Conservation (phyloP, 2,797 vertebrate genomes). For the Menidia menidia region DNA sequence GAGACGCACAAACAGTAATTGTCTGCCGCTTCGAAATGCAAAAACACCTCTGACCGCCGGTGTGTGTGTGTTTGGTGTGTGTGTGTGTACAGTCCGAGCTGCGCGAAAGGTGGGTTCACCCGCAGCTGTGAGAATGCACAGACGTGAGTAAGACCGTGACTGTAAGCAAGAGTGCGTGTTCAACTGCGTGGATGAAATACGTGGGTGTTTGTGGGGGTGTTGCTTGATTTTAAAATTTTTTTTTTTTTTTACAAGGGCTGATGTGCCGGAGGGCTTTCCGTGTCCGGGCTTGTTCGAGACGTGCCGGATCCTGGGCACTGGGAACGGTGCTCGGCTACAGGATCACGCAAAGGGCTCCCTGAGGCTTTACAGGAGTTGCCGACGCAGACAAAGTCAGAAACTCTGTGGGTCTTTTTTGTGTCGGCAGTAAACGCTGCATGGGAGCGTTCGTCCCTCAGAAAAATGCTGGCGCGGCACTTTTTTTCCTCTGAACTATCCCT, state of each 20-base stretch:
- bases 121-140: constrained; percentile 50
- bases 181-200: constrained; percentile 39
- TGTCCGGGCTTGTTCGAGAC: constrained; percentile 79
- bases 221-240: constrained; percentile 45
- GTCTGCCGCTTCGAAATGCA: constrained; percentile 45
- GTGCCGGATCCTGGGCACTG: constrained; percentile 48
- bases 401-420: constrained; percentile 51
- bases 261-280: constrained; percentile 67
- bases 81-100: constrained; percentile 26
- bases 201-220: constrained; percentile 75
- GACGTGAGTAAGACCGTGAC: constrained; percentile 63
- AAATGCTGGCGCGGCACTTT: constrained; percentile 63
- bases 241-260: constrained; percentile 52
- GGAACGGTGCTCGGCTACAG: constrained; percentile 60
- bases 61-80: constrained; percentile 2
- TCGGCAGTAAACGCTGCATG: constrained; percentile 57
- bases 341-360: constrained; percentile 67
- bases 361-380: constrained; percentile 70
- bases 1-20: constrained; percentile 61
- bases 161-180: constrained; percentile 50
- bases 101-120: constrained; percentile 39
- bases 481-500: constrained; percentile 32
- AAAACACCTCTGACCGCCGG: constrained; percentile 59
- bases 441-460: constrained; percentile 59
- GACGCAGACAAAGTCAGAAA: constrained; percentile 66